Base-by-base conservation (phyloP, 2,113 vertebrate species). In the Myotis yumanensis region DNA sequence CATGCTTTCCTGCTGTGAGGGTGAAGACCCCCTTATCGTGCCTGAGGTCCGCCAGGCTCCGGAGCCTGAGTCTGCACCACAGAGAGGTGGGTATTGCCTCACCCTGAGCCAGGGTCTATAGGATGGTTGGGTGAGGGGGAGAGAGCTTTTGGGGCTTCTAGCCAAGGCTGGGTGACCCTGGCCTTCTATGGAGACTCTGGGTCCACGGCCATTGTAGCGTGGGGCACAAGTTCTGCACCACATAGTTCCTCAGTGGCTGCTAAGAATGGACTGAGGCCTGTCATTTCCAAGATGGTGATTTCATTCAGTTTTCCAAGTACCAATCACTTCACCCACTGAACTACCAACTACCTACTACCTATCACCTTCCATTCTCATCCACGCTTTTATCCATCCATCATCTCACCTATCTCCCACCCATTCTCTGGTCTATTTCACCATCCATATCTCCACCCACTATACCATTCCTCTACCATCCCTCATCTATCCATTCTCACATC, bases 1-100 rank as follows among this genome's bases (percentile, higher is more conserved):
- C 97, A 98, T 99, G 98, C 98, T 99, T 37, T 99, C 98, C 90
- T 99, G 99, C 98, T 99, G 99, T 4, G 98, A 99, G 82, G 99
- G 98, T 0, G 98, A 98, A 0, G 98, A 98, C 3, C 97, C 97
- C 25, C 95, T 97, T 3, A 96, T 98, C 4, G 98, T 98, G 28
- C 97, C 98, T 0, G 95, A 98, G 68, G 97, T 99, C 59, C 99
- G 95, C 85, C 97, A 88, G 57, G 98, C 98, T 35, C 98, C 98
- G 0, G 98, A 98, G 93, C 98, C 98, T 0, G 98, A 98, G 0
- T 76, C 87, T 0, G 68, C 90, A 7, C 99, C 99, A 0, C 97
- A 97, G 85, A 98, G 98, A 98, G 99, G 99, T 99, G 97, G 97
- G 98, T 97, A 69, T 52, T 46, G 23, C 25, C 30, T 25, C 1